Conservation (phyloP, 2,888 invertebrate genomes). For the Hypomecis punctinalis region DNA sequence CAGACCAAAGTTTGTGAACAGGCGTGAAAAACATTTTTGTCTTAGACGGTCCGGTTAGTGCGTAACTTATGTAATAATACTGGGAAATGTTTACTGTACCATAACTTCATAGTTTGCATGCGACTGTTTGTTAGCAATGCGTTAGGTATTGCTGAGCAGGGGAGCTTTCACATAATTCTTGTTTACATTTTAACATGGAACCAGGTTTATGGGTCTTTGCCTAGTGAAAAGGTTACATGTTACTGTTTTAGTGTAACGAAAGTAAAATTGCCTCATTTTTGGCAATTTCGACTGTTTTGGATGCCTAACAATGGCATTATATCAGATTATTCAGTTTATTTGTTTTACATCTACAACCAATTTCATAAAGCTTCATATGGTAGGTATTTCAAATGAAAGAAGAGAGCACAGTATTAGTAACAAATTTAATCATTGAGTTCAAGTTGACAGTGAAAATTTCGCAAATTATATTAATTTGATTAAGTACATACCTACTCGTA, state of each 20-base stretch:
- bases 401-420: too few species aligned
- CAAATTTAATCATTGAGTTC: too few species aligned
- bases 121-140: slow-evolving; percentile 24
- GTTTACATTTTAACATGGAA: slow-evolving; percentile 23
- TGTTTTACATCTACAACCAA: too few species aligned
- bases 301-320: too few species aligned
- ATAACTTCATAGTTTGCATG: slow-evolving; percentile 51
- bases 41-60: slow-evolving; percentile 55
- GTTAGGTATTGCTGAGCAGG: slow-evolving; percentile 18
- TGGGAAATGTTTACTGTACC: slow-evolving; percentile 53
- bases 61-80: slow-evolving; percentile 62
- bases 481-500: too few species aligned
- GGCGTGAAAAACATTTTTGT: slow-evolving; percentile 69
- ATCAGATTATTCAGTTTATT: too few species aligned
- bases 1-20: slow-evolving; percentile 65
- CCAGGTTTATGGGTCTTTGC: slow-evolving; percentile 15
- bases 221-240: slow-evolving; percentile 3
- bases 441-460: too few species aligned
- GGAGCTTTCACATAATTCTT: slow-evolving; percentile 25
- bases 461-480: too few species aligned
- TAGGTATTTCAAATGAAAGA: too few species aligned
- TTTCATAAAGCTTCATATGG: too few species aligned
- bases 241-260: slow-evolving; percentile 7
- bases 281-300: not conserved
- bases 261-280: slow-evolving; percentile 12